phyloP scores from a whole-genome alignment of 2,888 invertebrate species.

The Clunio marinus region DNA sequence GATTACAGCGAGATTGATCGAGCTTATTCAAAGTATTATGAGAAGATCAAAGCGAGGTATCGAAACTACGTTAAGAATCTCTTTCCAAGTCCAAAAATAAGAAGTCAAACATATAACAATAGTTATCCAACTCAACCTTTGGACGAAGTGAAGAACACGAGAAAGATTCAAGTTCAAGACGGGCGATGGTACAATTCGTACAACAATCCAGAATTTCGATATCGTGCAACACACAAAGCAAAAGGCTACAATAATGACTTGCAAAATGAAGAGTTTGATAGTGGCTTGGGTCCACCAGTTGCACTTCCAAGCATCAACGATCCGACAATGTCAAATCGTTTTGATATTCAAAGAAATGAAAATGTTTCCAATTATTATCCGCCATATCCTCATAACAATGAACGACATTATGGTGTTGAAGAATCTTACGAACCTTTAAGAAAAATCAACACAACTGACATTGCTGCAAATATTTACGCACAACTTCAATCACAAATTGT shows the following conservation, averaged over 20 bases:
- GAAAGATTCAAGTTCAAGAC: slow-evolving; percentile 44
- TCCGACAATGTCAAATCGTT: not conserved
- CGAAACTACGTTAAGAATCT: slow-evolving; percentile 48
- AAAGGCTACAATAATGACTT: slow-evolving; percentile 42
- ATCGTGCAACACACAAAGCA: slow-evolving; percentile 44
- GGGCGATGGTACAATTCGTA: slow-evolving; percentile 45
- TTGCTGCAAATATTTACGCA: slow-evolving; percentile 40
- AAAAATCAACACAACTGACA: slow-evolving; percentile 1
- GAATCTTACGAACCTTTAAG: not conserved
- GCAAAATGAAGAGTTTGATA: slow-evolving; percentile 39
- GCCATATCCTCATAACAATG: not conserved
- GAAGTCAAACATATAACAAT: slow-evolving; percentile 40
- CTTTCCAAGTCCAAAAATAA: slow-evolving; percentile 44
- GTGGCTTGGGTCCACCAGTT: slow-evolving; percentile 41
- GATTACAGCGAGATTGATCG: slow-evolving; percentile 45
- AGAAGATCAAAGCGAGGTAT: slow-evolving; percentile 48
- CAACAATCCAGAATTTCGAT: slow-evolving; percentile 44
- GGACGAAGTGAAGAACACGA: slow-evolving; percentile 41
- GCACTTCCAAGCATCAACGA: slow-evolving; percentile 45
- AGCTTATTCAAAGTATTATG: slow-evolving; percentile 48
- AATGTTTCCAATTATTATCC: slow-evolving; percentile 26
- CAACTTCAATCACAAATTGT: slow-evolving; percentile 48
- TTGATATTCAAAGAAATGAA: slow-evolving; percentile 4
- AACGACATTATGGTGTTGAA: not conserved
- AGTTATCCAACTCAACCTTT: slow-evolving; percentile 39